Evolutionary conservation across 1,140 invertebrate genomes (phyloP), one percentile per base, ranked within the genome.

Genomic region (Aphaenogaster ashmeadi): DNA sequence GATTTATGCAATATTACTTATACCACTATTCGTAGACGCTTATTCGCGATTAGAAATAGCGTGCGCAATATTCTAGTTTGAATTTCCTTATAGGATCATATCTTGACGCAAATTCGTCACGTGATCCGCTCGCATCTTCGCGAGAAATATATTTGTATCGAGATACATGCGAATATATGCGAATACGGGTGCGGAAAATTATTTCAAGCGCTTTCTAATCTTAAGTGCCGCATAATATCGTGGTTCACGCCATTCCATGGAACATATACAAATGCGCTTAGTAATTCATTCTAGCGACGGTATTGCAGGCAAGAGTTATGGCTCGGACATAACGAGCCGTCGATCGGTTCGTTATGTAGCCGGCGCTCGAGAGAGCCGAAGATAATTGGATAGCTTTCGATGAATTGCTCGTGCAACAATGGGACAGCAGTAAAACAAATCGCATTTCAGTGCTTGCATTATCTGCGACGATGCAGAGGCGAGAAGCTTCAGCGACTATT

Each of bases 341-440:
- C 90, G 84, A 91, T 91, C 89, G 90, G 87, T 88, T 91, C 87
- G 90, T 90, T 91, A 91, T 50, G 60, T 38, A 81, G 60, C 56
- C 77, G 69, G 62, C 50, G 54, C 75, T 52, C 47, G 69, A 41
- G 56, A 80, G 52, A 72, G 77, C 52, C 58, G 81, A 88, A 78
- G 77, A 88, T 88, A 90, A 91, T 91, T 90, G 87, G 90, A 90
- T 74, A 83, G 81, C 77, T 58, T 87, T 86, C 89, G 89, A 41
- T 87, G n/a, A 90, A 90, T 89, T 88, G 86, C 89, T 85, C 64
- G 89, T 67, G n/a, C 79, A 90, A 90, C 89, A 90, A 90, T 90
- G 67, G 67, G 64, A 67, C 11, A 80, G 58, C 75, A 41, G 75
- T 79, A 86, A 87, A 75, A 88, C 64, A 78, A 86, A 84, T 90